These are phyloP conservation scores for Haplochromis vanheusdeni DNA, from an alignment of 2,113 vertebrate species.

Conservation along the genomic window DNA sequence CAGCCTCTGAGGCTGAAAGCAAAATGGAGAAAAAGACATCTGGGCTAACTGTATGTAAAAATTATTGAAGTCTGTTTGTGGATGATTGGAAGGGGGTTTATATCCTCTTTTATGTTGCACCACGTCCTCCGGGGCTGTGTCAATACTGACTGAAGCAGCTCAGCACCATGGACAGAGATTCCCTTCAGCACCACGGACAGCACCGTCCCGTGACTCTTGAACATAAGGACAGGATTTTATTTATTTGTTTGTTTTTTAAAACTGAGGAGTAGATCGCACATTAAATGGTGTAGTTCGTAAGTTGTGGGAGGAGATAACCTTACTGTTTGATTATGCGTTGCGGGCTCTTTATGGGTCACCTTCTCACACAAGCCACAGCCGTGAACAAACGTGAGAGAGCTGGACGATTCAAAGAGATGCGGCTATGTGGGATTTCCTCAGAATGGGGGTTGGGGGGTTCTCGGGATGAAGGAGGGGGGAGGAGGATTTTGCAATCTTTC, in stretches of 20 bases:
- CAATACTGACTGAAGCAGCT: not conserved
- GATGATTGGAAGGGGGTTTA: not conserved
- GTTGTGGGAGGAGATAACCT: not conserved
- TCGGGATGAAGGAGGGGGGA: not conserved
- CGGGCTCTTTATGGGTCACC: not conserved
- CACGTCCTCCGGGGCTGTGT: not conserved
- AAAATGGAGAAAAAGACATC: not conserved
- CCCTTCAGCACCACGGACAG: constrained; percentile 36
- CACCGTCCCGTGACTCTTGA: not conserved
- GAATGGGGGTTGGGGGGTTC: not conserved
- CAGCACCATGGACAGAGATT: constrained; percentile 45
- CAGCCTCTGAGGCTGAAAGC: not conserved
- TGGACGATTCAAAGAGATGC: not conserved
- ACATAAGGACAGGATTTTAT: not conserved
- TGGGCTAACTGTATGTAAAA: not conserved
- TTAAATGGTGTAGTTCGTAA: too few species aligned
- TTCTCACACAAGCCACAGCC: not conserved
- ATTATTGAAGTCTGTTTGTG: not conserved
- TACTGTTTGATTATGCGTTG: not conserved
- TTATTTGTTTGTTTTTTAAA: not conserved
- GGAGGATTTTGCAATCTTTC: constrained; percentile 19
- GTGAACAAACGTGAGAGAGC: not conserved
- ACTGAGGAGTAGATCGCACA: not conserved
- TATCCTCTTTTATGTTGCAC: not conserved
- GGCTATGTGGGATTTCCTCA: constrained; percentile 52